Percentiles rank a stretch among this genome's conserved stretches.
Evolutionary conservation across 2,113 vertebrate genomes (phyloP).

Genomic region (Aegotheles bennettii): DNA sequence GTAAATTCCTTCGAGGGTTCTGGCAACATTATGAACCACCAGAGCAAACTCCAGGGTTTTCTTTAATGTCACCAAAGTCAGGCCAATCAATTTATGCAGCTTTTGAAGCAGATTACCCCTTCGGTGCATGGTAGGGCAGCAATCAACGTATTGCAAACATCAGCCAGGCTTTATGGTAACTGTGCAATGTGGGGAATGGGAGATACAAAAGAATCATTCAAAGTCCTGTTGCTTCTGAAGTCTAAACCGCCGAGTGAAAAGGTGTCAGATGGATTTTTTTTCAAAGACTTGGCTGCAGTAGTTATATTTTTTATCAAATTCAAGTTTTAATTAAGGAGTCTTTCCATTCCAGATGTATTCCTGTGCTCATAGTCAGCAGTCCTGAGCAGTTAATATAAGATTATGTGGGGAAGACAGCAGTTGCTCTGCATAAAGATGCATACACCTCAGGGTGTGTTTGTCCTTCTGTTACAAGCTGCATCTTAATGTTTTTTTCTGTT

Average conservation of each 20-base stretch:
- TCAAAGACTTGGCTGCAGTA: not conserved
- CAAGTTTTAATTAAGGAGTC: not conserved
- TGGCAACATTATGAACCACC: slow-evolving; percentile 34
- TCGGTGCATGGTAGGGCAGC: not conserved
- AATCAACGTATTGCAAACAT: not conserved
- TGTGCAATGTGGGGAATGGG: rapidly evolving
- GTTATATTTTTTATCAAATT: not conserved
- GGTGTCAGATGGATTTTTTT: not conserved
- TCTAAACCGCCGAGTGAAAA: not conserved
- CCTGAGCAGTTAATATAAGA: not conserved
- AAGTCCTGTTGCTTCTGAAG: not conserved
- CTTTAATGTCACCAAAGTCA: slow-evolving; percentile 49
- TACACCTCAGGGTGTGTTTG: slow-evolving; percentile 43
- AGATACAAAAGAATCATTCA: not conserved
- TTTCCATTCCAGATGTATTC: not conserved
- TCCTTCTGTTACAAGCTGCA: slow-evolving; percentile 33
- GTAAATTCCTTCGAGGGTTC: slow-evolving; percentile 65
- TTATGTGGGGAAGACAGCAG: not conserved
- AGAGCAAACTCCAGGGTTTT: slow-evolving; percentile 8
- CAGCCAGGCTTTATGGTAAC: not conserved
- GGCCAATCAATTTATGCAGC: slow-evolving; percentile 37
- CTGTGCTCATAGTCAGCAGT: not conserved
- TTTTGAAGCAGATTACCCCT: not conserved
- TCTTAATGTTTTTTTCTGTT: slow-evolving; percentile 22
- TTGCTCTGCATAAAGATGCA: slow-evolving; percentile 28